These are phyloP conservation scores for Isotomurus palustris DNA, from an alignment of 2,888 invertebrate species.

Conservation along the genomic window DNA sequence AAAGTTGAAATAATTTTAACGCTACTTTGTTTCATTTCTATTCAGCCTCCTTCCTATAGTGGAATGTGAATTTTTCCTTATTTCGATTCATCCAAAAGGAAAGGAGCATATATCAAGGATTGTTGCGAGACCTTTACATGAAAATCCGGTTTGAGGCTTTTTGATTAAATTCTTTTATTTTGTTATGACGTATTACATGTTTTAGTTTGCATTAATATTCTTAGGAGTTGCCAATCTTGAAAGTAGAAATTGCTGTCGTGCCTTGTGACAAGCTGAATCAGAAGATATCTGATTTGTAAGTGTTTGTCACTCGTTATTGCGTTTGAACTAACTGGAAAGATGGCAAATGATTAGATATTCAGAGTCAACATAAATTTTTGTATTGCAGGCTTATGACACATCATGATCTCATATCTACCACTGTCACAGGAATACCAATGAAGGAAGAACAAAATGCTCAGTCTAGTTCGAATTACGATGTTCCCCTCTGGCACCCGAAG, in stretches of 20 bases:
- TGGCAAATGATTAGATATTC: too few relatives aligned
- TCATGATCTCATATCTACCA: conserved; percentile 88
- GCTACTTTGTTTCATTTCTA: not conserved
- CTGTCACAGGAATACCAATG: conserved; percentile 98
- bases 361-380: too few relatives aligned
- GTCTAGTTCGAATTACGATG: conserved; percentile 97
- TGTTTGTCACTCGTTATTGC: too few relatives aligned
- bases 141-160: conserved; percentile 55
- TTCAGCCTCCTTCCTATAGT: conserved; percentile 66
- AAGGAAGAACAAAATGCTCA: conserved; percentile 98
- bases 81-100: conserved; percentile 81
- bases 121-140: conserved; percentile 64
- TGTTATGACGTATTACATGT: not conserved
- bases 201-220: not conserved
- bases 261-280: conserved; percentile 33
- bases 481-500: conserved; percentile 84
- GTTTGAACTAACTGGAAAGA: too few relatives aligned
- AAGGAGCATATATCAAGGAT: conserved; percentile 64
- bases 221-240: conserved; percentile 29
- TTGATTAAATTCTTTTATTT: not conserved
- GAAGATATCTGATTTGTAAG: conserved; percentile 35
- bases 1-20: conserved; percentile 49
- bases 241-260: conserved; percentile 32
- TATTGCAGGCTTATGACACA: conserved; percentile 58
- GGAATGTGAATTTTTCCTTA: conserved; percentile 82